Conservation (phyloP, 2,797 vertebrate genomes). For the Ficedula albicollis region DNA sequence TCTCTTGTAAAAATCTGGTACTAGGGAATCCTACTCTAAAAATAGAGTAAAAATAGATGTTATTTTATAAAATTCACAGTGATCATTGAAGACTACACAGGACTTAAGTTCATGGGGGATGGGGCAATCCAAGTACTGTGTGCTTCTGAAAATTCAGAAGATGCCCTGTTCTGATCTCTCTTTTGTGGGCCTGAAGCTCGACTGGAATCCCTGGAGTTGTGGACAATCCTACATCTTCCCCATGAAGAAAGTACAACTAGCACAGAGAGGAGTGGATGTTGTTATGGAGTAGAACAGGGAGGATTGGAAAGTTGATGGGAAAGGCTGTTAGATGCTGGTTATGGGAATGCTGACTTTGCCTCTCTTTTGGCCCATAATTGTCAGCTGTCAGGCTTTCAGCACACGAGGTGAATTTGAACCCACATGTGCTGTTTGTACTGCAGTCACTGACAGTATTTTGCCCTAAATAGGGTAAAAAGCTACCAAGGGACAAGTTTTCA, state of each 20-base stretch:
- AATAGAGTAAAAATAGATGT: neutral
- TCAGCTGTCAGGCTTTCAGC: constrained; percentile 3
- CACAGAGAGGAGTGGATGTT: neutral
- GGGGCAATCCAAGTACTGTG: neutral
- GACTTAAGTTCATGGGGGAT: neutral
- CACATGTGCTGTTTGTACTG: neutral
- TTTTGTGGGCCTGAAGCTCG: neutral
- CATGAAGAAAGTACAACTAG: neutral
- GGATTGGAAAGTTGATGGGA: neutral
- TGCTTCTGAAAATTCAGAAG: neutral
- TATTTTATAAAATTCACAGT: neutral
- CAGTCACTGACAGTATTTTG: neutral
- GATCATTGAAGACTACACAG: neutral
- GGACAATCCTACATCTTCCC: neutral
- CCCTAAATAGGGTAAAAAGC: neutral
- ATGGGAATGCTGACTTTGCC: neutral
- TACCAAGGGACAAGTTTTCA: neutral
- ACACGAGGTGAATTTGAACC: neutral
- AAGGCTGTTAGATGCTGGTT: neutral
- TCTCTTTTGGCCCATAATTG: neutral
- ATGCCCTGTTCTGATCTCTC: neutral
- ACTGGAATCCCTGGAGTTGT: neutral
- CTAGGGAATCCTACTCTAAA: neutral
- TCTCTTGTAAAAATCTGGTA: neutral
- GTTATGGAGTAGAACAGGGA: neutral